Evolutionary conservation across 2,888 invertebrate genomes (phyloP).

Genomic region (Stenurella melanura): DNA sequence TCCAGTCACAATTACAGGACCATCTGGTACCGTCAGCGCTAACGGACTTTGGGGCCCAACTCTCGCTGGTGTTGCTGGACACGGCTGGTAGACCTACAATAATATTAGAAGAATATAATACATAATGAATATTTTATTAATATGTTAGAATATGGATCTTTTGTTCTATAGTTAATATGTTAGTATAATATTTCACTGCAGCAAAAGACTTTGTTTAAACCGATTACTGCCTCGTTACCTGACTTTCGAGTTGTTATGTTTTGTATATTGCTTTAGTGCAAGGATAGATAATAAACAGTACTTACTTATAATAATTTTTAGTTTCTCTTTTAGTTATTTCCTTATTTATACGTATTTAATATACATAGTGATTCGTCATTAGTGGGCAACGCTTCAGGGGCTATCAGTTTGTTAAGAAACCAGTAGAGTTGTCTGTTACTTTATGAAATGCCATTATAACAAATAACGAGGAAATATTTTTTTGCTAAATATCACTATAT

Average conservation of each 20-base stretch:
- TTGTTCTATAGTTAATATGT: not conserved
- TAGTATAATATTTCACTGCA: not conserved
- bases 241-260: slow-evolving; percentile 25
- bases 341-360: too few relatives aligned
- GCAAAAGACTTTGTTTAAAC: slow-evolving; percentile 36
- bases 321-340: too few relatives aligned
- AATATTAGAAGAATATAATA: not conserved
- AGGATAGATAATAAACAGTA: slow-evolving; percentile 18
- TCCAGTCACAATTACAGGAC: slow-evolving; percentile 64
- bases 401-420: too few relatives aligned
- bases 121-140: not conserved
- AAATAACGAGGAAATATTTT: too few relatives aligned
- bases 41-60: slow-evolving; percentile 69
- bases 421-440: too few relatives aligned
- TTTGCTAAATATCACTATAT: too few relatives aligned
- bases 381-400: too few relatives aligned
- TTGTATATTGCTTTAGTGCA: slow-evolving; percentile 11
- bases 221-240: slow-evolving; percentile 41
- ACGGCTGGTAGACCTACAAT: slow-evolving; percentile 19
- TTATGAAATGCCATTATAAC: too few relatives aligned
- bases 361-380: too few relatives aligned
- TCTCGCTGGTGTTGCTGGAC: slow-evolving; percentile 58
- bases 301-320: not conserved
- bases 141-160: not conserved
- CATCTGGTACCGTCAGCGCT: slow-evolving; percentile 66